These are phyloP conservation scores for Bombus superbus DNA, from an alignment of 1,140 invertebrate genomes.

Conservation along the genomic window DNA sequence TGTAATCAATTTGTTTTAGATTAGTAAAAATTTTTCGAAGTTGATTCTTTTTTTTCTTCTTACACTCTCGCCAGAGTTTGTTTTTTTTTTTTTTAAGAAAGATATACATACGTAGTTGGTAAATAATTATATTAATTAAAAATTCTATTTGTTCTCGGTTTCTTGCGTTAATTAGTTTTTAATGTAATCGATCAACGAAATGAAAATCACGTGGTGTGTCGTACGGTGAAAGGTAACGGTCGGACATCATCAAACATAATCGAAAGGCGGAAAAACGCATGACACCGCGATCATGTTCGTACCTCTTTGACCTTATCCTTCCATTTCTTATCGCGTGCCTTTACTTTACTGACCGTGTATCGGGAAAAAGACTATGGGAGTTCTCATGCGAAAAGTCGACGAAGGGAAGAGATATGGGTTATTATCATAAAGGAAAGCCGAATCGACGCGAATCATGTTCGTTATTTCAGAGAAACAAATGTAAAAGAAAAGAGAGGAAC, in stretches of 20 bases:
- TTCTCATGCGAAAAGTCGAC: slow-evolving; percentile 8
- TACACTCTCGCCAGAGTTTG: not conserved
- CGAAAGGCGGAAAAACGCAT: slow-evolving; percentile 13
- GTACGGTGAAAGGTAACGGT: slow-evolving; percentile 11
- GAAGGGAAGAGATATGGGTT: not conserved
- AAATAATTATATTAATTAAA: not conserved
- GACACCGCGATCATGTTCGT: slow-evolving; percentile 29
- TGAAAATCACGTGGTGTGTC: slow-evolving; percentile 1
- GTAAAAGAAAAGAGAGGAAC: not conserved
- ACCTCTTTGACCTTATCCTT: slow-evolving; percentile 74
- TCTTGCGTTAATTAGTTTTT: not conserved
- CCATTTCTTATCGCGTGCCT: slow-evolving; percentile 77
- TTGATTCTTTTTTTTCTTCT: not conserved
- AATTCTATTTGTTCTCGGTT: not conserved
- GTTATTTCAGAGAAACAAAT: not conserved
- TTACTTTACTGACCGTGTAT: slow-evolving; percentile 65
- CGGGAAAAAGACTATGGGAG: slow-evolving; percentile 25
- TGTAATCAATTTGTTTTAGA: not conserved
- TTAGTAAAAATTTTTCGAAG: not conserved
- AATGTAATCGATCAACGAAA: not conserved
- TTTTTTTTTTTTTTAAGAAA: not conserved
- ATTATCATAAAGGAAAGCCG: not conserved
- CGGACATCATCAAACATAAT: not conserved
- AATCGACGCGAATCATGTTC: not conserved
- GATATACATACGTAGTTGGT: not conserved